phyloP scores from a whole-genome alignment of 2,797 vertebrate species.

The Carcharodon carcharias region DNA sequence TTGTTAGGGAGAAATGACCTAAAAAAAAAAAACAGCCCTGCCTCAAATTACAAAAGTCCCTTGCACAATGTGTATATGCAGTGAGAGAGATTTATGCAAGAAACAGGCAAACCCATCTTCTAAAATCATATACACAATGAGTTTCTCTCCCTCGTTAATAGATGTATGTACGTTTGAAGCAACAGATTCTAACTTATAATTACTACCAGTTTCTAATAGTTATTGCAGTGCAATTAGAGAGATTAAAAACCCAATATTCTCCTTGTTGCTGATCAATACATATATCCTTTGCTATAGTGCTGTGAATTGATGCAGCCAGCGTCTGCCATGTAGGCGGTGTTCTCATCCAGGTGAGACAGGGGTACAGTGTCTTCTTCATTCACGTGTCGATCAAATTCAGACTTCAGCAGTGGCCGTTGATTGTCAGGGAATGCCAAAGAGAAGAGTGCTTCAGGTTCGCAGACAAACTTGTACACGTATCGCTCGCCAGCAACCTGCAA shows the following conservation, averaged over 20 bases:
- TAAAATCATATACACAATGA: slow-evolving; percentile 20
- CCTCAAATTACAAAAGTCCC: neutral
- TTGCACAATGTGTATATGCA: neutral
- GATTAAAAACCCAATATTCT: neutral
- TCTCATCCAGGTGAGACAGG: slow-evolving; percentile 85
- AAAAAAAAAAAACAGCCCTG: neutral
- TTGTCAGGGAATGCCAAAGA: slow-evolving; percentile 90
- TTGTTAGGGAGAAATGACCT: neutral
- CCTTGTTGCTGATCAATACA: slow-evolving; percentile 61
- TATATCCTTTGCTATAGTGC: slow-evolving; percentile 84
- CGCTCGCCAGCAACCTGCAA: slow-evolving; percentile 89
- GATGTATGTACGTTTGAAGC: slow-evolving; percentile 8
- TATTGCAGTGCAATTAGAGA: slow-evolving; percentile 34
- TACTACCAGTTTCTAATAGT: slow-evolving; percentile 33
- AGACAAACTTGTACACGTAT: slow-evolving; percentile 97
- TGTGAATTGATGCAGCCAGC: slow-evolving; percentile 68
- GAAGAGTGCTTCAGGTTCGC: slow-evolving; percentile 88
- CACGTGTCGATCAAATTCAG: slow-evolving; percentile 77
- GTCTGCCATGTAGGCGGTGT: slow-evolving; percentile 64
- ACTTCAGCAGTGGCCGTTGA: slow-evolving; percentile 80
- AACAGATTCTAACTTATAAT: slow-evolving; percentile 30
- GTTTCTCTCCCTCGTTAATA: slow-evolving; percentile 21
- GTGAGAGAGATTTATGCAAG: neutral
- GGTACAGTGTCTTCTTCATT: slow-evolving; percentile 93
- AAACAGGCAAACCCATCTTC: slow-evolving; percentile 11